Percentiles rank a stretch among this genome's conserved stretches.
Evolutionary conservation across 2,113 vertebrate genomes (phyloP).

Genomic region (Pan troglodytes): NHGRI_mPanTro3-v2.1_pri NC_072419.2:45532501-45533000

Average conservation of each 20-base stretch:
- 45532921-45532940: not conserved
- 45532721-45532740: not conserved
- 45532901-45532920: not conserved
- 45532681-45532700: not conserved
- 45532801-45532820: not conserved
- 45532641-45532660: not conserved
- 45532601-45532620: not conserved
- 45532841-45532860: not conserved
- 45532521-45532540: not conserved
- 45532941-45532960: not conserved
- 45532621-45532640: not conserved
- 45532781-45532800: not conserved
- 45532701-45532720: not conserved
- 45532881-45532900: not conserved
- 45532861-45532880: not conserved
- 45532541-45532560: not conserved
- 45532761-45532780: not conserved
- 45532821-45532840: not conserved
- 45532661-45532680: not conserved
- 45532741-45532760: not conserved
- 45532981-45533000: not conserved
- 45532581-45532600: not conserved
- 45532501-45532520: not conserved
- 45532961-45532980: not conserved
- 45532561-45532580: not conserved